A percentile compares a stretch with the other conserved stretches of the same genome.
These are phyloP conservation scores for Ophraella communa DNA, from an alignment of 2,888 invertebrate genomes.

Conservation along the genomic window DNA sequence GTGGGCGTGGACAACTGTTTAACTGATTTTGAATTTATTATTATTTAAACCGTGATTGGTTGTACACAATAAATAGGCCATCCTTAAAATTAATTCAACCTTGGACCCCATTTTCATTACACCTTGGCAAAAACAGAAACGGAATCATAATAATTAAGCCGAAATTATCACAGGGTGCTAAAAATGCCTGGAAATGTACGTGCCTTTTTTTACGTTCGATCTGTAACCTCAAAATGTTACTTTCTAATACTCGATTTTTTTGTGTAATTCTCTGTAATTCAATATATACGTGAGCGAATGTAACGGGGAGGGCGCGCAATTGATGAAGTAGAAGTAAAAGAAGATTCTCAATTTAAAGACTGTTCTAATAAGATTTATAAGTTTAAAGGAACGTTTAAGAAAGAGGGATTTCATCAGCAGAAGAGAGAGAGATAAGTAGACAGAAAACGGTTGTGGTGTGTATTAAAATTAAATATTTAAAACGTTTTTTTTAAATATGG, in stretches of 20 bases:
- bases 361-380: conserved; percentile 34
- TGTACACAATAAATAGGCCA: no score
- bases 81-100: no score
- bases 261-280: no score
- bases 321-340: neutral
- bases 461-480: neutral
- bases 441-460: neutral
- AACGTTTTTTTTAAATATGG: conserved; percentile 11
- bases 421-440: neutral
- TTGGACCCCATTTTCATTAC: no score
- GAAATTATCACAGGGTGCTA: neutral
- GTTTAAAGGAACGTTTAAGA: conserved; percentile 15
- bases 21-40: no score
- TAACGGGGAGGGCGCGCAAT: no score
- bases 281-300: neutral
- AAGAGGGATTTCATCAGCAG: conserved; percentile 19
- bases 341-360: conserved; percentile 48
- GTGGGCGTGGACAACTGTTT: no score
- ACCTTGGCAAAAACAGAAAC: no score
- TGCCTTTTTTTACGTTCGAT: conserved; percentile 7
- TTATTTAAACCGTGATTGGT: no score
- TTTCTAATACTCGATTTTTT: neutral
- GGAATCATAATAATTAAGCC: no score
- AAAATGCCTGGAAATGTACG: conserved; percentile 31
- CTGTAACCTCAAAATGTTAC: conserved; percentile 19